Evolutionary conservation across 2,113 vertebrate genomes (phyloP).

Genomic region (Oxyura jamaicensis): DNA sequence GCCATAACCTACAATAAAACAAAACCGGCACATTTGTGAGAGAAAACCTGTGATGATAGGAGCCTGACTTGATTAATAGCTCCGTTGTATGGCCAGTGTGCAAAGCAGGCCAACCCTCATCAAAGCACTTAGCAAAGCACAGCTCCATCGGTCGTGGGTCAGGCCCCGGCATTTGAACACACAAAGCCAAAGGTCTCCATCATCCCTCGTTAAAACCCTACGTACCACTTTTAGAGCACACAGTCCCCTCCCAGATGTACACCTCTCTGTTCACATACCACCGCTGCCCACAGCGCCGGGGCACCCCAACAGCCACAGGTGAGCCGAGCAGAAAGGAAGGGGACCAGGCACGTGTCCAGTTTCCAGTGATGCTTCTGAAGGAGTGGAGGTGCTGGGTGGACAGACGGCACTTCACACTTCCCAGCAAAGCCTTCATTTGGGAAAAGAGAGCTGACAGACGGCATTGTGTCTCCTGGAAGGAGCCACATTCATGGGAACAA

Average conservation of each 20-base stretch:
- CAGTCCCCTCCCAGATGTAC: accelerated
- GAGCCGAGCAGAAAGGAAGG: accelerated
- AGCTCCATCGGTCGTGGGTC: not conserved
- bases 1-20: not conserved
- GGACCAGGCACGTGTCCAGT: accelerated
- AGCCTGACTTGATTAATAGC: not conserved
- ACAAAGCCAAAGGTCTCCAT: accelerated
- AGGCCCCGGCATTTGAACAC: accelerated
- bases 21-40: not conserved
- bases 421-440: not conserved
- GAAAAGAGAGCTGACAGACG: constrained; percentile 36
- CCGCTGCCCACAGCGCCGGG: not conserved
- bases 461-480: not conserved
- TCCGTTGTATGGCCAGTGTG: accelerated
- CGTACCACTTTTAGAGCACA: accelerated
- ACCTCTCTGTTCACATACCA: not conserved
- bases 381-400: not conserved
- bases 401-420: not conserved
- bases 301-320: not conserved
- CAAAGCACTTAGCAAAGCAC: accelerated
- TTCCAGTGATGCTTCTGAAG: accelerated
- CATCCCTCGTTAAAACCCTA: accelerated
- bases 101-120: not conserved
- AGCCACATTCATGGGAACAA: constrained; percentile 31
- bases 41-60: not conserved